Base-by-base conservation (phyloP, 2,888 invertebrate species). In the Rotaria macrura region DNA sequence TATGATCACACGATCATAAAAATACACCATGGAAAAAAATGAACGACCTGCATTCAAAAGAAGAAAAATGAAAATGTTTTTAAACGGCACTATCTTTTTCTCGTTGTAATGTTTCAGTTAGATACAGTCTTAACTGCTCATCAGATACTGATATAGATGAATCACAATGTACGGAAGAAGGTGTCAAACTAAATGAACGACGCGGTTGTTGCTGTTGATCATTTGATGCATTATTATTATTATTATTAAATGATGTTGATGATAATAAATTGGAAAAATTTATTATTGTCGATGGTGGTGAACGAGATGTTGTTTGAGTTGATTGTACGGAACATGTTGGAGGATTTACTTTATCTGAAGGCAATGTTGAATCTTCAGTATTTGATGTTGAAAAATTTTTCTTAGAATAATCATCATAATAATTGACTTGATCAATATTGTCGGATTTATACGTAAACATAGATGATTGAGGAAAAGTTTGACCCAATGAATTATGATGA, bases 51-150 rank as follows among this genome's bases (percentile, higher is more conserved):
- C 79, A 43, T 79, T 79, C 43, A 40, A 25, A 43, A n/a, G 20
- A 14, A n/a, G 14, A 38, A 72, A 7, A 72, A 23, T n/a, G 7
- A 1, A 38, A 9, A 23, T n/a, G 25, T 43, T 43, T 40, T 43
- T 79, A 79, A 79, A 79, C 79, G 1, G 79, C 43, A 43, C 79
- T 79, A 43, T 79, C 79, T 79, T 79, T 79, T 79, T 79, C 79
- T 79, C 79, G 79, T 79, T 79, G 79, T 43, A 79, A 79, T 79
- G 79, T 79, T 79, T 79, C 79, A 43, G 79, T 79, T 12, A 79
- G n/a, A 79, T 79, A 79, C 3, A 79, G 43, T 25, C 79, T 7
- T 79, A 79, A 79, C 34, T 79, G 79, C 43, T 79, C 79, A 43
- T 65, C 65, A 34, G 65, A 65, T 65, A 34, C n/a, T 38, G 54